Conservation (phyloP, 2,113 vertebrate genomes). For the Aegithalos caudatus region DNA sequence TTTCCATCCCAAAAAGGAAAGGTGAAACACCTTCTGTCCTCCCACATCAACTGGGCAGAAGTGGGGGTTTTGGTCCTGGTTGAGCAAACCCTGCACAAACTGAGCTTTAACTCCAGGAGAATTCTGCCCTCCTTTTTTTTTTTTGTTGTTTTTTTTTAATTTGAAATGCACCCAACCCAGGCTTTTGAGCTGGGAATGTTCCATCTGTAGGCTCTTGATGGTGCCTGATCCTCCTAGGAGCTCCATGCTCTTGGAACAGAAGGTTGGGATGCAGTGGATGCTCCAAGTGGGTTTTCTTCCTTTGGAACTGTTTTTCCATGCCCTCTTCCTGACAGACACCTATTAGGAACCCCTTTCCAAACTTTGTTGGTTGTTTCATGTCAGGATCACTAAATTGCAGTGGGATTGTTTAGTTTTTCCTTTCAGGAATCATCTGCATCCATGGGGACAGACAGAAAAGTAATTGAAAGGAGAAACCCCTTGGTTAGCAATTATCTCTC, state of each 20-base stretch:
- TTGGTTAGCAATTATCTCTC: not conserved
- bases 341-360: not conserved
- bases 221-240: not conserved
- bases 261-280: not conserved
- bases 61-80: not conserved
- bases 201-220: fast-evolving
- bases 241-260: not conserved
- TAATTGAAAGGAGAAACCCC: not conserved
- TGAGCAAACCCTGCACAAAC: not conserved
- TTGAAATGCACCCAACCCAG: not conserved
- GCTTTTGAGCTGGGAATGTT: not conserved
- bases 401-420: not conserved
- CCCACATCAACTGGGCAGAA: fast-evolving
- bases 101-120: not conserved
- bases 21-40: not conserved
- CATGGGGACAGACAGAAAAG: not conserved
- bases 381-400: not conserved
- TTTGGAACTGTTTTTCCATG: not conserved
- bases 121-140: not conserved
- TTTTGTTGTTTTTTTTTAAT: not conserved
- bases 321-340: not conserved
- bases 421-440: not conserved
- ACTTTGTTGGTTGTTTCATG: fast-evolving
- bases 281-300: not conserved
- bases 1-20: not conserved